These are phyloP conservation scores for Timandra comae DNA, from an alignment of 2,888 invertebrate genomes.

Conservation along the genomic window DNA sequence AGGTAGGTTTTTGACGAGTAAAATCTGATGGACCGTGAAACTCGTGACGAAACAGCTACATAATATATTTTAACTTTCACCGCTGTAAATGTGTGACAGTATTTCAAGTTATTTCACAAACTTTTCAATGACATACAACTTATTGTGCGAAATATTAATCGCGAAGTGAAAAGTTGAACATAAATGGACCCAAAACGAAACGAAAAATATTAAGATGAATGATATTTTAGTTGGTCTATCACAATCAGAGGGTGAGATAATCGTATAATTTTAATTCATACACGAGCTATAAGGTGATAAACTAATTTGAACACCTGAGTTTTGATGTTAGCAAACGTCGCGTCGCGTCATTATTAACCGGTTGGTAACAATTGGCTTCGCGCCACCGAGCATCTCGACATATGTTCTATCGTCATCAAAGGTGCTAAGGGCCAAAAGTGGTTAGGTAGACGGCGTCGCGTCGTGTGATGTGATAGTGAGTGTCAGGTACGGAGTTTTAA, in stretches of 20 bases:
- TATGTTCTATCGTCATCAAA: constrained; percentile 19
- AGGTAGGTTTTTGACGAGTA: constrained; percentile 15
- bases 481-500: no score
- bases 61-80: constrained; percentile 16
- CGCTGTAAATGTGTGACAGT: constrained; percentile 16
- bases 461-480: constrained; percentile 6
- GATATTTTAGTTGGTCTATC: no score
- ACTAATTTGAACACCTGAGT: no score
- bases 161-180: no score
- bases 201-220: no score
- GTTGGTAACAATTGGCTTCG: constrained; percentile 16
- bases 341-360: constrained; percentile 6
- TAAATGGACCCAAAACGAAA: no score
- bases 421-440: constrained; percentile 14
- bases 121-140: constrained; percentile 2
- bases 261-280: no score
- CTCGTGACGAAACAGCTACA: constrained; percentile 16
- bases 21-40: constrained; percentile 14
- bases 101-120: constrained; percentile 16
- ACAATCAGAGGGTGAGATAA: no score
- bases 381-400: constrained; percentile 11
- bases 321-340: no score
- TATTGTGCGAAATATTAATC: no score
- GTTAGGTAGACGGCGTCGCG: constrained; percentile 12
- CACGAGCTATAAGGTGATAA: no score